Conservation (phyloP, 1,140 invertebrate genomes). For the Nixonia krombeini region DNA sequence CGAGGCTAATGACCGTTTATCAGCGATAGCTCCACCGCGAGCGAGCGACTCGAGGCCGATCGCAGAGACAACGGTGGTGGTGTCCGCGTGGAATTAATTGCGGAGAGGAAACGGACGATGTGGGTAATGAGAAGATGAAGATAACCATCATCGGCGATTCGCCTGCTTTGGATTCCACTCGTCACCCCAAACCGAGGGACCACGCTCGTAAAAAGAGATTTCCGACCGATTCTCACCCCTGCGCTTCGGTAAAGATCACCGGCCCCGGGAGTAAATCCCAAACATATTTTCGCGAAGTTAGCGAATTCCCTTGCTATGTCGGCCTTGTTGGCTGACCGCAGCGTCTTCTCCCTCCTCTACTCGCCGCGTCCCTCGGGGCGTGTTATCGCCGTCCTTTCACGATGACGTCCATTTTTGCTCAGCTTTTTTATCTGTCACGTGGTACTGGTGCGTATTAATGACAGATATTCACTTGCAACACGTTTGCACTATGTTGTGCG, state of each 20-base stretch:
- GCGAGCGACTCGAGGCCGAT: too few relatives aligned
- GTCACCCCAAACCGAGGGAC: slow-evolving; percentile 30
- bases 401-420: slow-evolving; percentile 12
- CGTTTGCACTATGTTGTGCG: too few relatives aligned
- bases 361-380: slow-evolving; percentile 52
- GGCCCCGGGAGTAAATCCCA: slow-evolving; percentile 56
- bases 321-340: slow-evolving; percentile 49
- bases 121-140: slow-evolving; percentile 26
- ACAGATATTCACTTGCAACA: too few relatives aligned
- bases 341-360: slow-evolving; percentile 34
- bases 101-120: slow-evolving; percentile 14
- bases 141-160: slow-evolving; percentile 21
- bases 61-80: too few relatives aligned
- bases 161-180: not conserved
- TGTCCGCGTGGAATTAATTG: too few relatives aligned
- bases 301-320: slow-evolving; percentile 60
- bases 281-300: slow-evolving; percentile 70
- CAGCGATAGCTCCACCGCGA: too few relatives aligned
- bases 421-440: not conserved
- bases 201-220: slow-evolving; percentile 59
- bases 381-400: slow-evolving; percentile 55
- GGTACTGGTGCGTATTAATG: too few relatives aligned
- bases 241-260: slow-evolving; percentile 47
- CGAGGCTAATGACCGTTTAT: slow-evolving; percentile 32
- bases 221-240: slow-evolving; percentile 51